Evolutionary conservation across 2,888 invertebrate species (phyloP).

Genomic region (Drymonia ruficornis): DNA sequence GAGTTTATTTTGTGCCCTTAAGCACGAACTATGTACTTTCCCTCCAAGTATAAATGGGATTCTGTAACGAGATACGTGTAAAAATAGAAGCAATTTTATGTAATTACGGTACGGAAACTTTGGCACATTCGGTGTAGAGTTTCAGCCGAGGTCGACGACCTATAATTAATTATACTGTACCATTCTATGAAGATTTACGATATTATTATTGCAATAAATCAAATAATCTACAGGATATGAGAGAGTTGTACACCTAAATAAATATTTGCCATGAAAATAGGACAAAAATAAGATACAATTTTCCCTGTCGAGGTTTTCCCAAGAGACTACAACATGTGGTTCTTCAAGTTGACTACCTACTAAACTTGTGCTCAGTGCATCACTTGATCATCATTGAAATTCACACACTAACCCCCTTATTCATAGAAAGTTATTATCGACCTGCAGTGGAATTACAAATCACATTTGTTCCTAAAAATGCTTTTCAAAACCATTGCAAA

Average conservation of each 20-base stretch:
- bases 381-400: no score
- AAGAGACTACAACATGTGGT: no score
- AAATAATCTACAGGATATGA: neutral
- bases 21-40: neutral
- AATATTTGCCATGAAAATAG: neutral
- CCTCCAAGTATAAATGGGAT: neutral
- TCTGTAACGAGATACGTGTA: neutral
- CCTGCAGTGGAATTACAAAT: no score
- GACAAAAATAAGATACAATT: neutral
- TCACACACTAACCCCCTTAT: no score
- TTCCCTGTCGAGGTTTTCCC: neutral
- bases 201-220: neutral
- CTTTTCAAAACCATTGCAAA: no score
- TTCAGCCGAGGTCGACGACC: neutral
- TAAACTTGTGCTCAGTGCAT: no score
- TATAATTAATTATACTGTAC: neutral
- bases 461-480: no score
- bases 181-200: neutral
- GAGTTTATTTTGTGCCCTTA: neutral
- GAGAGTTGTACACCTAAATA: neutral
- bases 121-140: neutral
- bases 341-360: no score
- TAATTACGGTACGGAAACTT: neutral
- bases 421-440: no score
- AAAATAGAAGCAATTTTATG: constrained; percentile 1